Base-by-base conservation (phyloP, 2,797 vertebrate species). In the Xerus rutilus region DNA sequence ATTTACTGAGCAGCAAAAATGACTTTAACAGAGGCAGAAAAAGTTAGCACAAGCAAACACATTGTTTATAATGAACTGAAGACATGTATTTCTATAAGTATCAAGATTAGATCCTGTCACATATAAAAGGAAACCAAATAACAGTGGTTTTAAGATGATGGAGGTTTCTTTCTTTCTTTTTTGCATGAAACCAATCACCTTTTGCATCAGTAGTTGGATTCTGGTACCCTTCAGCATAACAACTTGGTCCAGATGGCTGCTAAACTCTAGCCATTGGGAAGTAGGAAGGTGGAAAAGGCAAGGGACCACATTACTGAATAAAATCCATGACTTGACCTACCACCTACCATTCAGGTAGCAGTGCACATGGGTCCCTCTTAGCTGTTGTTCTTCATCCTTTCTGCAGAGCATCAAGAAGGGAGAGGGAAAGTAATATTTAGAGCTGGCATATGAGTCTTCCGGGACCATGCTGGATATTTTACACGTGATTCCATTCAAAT, bases 31-130 rank as follows among this genome's bases (percentile, higher is more conserved):
- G 70, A 86, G n/a, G 21, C 20, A 81, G 32, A 21, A 76, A 76
- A 93, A 77, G 15, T 52, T 79, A 57, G 59, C 52, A 85, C 52
- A 57, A 86, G 67, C 30, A 92, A 79, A 79, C 64, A 30, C 20
- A 76, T 59, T 21, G 54, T 21, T 84, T 57, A 85, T 81, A 84
- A 85, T 95, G 32, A 93, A 62, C 77, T 13, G 25, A 67, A 95
- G 91, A 72, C 39, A 35, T 35, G 9, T 72, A 13, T 86, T 96
- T 88, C 43, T 21, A 0, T 64, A 83, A 84, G 32, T 76, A 7
- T 87, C 62, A 72, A 69, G 18, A 52, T 88, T 90, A 52, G 30
- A 39, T 84, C 89, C 57, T 86, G 47, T 45, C 45, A 72, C 20
- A 39, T 39, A 30, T 59, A 91, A 32, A 45, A 91, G 78, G 14